These are phyloP conservation scores for Arge pagana DNA, from an alignment of 2,888 invertebrate species.

Conservation along the genomic window DNA sequence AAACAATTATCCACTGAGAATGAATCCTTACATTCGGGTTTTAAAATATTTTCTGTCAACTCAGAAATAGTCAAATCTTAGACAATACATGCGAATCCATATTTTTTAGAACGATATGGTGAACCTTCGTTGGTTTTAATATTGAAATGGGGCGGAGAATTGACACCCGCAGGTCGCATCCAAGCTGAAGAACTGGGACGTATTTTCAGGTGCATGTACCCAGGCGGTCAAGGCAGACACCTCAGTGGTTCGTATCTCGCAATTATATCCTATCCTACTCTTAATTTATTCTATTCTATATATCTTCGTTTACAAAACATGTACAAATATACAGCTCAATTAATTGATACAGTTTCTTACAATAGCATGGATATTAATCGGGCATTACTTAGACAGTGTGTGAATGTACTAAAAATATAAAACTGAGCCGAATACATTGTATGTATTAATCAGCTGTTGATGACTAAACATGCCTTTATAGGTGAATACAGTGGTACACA, in stretches of 20 bases:
- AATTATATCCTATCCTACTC: conserved; percentile 46
- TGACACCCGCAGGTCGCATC: conserved; percentile 96
- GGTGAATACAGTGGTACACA: conserved; percentile 90
- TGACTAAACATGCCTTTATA: conserved; percentile 36
- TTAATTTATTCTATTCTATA: conserved; percentile 24
- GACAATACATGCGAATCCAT: conserved; percentile 12
- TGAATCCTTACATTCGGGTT: too few relatives aligned
- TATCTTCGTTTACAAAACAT: too few relatives aligned
- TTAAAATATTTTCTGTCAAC: conserved; percentile 5
- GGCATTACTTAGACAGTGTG: too few relatives aligned
- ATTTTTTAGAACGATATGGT: conserved; percentile 73
- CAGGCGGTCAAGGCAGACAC: conserved; percentile 93
- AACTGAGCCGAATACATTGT: too few relatives aligned
- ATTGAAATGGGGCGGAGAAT: conserved; percentile 98
- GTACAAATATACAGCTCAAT: too few relatives aligned
- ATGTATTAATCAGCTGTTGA: conserved; percentile 22
- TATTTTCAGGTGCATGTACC: conserved; percentile 99
- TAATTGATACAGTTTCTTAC: too few relatives aligned
- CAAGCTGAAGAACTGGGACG: conserved; percentile 97
- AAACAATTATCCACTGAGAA: too few relatives aligned
- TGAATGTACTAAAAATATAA: too few relatives aligned
- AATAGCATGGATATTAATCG: too few relatives aligned
- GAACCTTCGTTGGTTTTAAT: conserved; percentile 96
- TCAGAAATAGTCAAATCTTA: background rate
- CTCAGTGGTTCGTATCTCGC: conserved; percentile 70